Conservation (phyloP, 2,888 invertebrate genomes). For the Xestobium rufovillosum region DNA sequence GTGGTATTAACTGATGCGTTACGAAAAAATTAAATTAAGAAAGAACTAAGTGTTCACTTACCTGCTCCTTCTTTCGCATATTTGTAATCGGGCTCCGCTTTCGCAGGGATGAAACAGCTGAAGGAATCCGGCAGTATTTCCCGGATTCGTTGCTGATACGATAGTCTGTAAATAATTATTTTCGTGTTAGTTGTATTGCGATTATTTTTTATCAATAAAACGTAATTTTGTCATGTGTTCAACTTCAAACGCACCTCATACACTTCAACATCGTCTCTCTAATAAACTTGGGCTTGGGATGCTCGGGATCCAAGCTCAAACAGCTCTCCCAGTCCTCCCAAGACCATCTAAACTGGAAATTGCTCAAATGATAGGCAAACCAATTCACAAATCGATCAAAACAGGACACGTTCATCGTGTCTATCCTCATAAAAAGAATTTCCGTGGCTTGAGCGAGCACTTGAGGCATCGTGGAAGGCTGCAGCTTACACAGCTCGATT, state of each 20-base stretch:
- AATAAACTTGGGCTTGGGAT: constrained; percentile 92
- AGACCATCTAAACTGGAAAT: constrained; percentile 98
- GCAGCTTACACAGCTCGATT: constrained; percentile 94
- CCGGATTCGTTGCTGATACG: constrained; percentile 88
- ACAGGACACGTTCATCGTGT: constrained; percentile 94
- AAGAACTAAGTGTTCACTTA: constrained; percentile 42
- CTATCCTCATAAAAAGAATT: constrained; percentile 90
- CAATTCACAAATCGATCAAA: constrained; percentile 95
- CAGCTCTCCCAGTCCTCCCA: constrained; percentile 96
- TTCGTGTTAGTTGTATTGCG: no score
- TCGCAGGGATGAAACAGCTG: constrained; percentile 72
- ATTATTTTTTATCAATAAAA: no score
- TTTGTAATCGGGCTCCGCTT: constrained; percentile 83
- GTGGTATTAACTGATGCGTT: no score
- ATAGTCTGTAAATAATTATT: constrained; percentile 65
- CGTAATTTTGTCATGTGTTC: no score
- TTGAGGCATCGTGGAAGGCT: constrained; percentile 96
- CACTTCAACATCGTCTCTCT: constrained; percentile 85
- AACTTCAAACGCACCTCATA: constrained; percentile 71
- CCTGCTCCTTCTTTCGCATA: constrained; percentile 86
- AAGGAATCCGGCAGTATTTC: constrained; percentile 90
- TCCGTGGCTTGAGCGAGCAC: constrained; percentile 96
- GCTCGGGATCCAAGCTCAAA: constrained; percentile 73
- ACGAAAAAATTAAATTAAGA: constrained; percentile 2
- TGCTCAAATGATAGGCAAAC: constrained; percentile 98